Conservation (phyloP, 2,888 invertebrate species). For the Drosophila nr. fundita region DNA sequence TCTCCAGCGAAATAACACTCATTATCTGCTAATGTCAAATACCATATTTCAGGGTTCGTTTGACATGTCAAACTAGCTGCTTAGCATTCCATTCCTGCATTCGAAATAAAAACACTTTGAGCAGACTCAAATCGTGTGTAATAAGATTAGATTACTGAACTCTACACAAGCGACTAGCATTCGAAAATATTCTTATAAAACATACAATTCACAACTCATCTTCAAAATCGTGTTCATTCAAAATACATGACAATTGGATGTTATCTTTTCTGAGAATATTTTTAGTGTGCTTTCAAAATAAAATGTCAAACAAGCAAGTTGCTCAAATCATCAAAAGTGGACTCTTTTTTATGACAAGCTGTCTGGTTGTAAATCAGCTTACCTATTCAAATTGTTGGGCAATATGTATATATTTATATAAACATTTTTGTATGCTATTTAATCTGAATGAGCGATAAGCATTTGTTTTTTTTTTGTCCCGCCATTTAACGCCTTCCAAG, state of each 20-base stretch:
- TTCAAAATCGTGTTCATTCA: not conserved
- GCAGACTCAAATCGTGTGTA: not conserved
- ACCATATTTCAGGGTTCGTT: slow-evolving; percentile 21
- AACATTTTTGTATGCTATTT: not conserved
- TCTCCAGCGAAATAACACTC: slow-evolving; percentile 47
- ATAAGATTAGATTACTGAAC: not conserved
- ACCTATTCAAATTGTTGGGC: not conserved
- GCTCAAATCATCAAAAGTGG: not conserved
- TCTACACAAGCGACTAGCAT: not conserved
- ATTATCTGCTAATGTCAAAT: slow-evolving; percentile 37
- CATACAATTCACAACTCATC: not conserved
- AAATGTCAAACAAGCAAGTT: not conserved
- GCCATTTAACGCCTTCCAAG: slow-evolving; percentile 49
- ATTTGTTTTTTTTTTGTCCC: slow-evolving; percentile 36
- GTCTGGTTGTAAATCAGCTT: not conserved
- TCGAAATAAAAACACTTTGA: not conserved
- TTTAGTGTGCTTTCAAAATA: not conserved
- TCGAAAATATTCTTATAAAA: not conserved
- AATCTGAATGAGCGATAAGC: slow-evolving; percentile 26
- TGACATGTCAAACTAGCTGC: slow-evolving; percentile 11
- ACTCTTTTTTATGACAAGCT: not conserved
- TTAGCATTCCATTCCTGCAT: not conserved
- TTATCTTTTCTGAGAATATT: no score
- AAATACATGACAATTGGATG: not conserved
- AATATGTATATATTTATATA: not conserved